Conservation (phyloP, 2,888 invertebrate species). For the Rhabditophanes sp. region DNA sequence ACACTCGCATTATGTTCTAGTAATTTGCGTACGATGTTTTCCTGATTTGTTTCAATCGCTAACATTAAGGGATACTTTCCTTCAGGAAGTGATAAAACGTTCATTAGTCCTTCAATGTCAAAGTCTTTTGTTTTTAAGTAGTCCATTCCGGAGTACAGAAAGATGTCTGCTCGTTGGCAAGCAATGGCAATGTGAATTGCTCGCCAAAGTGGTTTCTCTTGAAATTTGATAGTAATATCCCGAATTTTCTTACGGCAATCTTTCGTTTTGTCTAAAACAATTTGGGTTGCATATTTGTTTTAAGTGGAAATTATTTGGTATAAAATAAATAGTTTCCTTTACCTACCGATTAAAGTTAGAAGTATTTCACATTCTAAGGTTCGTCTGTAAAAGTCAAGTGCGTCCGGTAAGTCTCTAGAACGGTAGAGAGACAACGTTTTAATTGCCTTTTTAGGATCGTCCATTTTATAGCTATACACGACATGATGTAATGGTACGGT, state of each 20-base stretch:
- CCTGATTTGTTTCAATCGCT: slow-evolving; percentile 29
- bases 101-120: slow-evolving; percentile 10
- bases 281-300: slow-evolving; percentile 2
- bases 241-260: slow-evolving; percentile 14
- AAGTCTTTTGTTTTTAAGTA: slow-evolving; percentile 16
- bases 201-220: slow-evolving; percentile 26
- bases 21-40: slow-evolving; percentile 23
- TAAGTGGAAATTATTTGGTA: slow-evolving; percentile 4
- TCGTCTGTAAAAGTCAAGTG: slow-evolving; percentile 27
- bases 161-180: slow-evolving; percentile 25
- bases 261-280: slow-evolving; percentile 7
- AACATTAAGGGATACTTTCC: slow-evolving; percentile 29
- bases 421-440: slow-evolving; percentile 24
- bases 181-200: slow-evolving; percentile 40
- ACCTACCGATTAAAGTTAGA: slow-evolving; percentile 20
- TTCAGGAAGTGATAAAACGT: slow-evolving; percentile 24
- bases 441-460: slow-evolving; percentile 2
- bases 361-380: slow-evolving; percentile 29
- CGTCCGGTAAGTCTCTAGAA: slow-evolving; percentile 24
- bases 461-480: slow-evolving; percentile 17
- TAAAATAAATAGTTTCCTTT: neutral
- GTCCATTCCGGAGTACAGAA: slow-evolving; percentile 17
- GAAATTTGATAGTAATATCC: slow-evolving; percentile 16
- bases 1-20: slow-evolving; percentile 56
- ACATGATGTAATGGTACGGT: slow-evolving; percentile 23